These are phyloP conservation scores for Carassius auratus DNA, from an alignment of 2,113 vertebrate genomes.

Conservation along the genomic window DNA sequence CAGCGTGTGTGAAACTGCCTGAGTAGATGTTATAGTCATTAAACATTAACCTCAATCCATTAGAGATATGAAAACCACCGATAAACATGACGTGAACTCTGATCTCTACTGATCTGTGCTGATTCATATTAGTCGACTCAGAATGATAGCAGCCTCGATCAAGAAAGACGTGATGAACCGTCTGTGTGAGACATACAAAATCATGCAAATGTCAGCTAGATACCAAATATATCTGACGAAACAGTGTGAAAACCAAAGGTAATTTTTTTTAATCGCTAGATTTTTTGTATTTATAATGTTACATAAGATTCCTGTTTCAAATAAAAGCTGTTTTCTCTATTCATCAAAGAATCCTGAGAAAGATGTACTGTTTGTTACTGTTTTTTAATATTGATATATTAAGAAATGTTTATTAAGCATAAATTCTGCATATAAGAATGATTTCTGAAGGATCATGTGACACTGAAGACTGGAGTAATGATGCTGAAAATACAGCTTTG, in stretches of 20 bases:
- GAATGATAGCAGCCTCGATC: not conserved
- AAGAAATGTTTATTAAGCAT: not conserved
- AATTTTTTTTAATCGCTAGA: too few species aligned
- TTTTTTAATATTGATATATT: not conserved
- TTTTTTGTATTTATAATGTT: not conserved
- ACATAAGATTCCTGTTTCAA: not conserved
- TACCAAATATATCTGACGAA: not conserved
- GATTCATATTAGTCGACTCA: not conserved
- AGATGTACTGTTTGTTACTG: not conserved
- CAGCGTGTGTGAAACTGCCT: not conserved
- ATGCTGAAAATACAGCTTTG: too few species aligned
- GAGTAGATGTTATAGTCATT: constrained; percentile 44
- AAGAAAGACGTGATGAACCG: not conserved
- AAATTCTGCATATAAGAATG: not conserved
- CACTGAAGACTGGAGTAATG: too few species aligned
- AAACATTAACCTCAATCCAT: constrained; percentile 49
- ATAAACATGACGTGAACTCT: not conserved
- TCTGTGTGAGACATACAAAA: too few species aligned
- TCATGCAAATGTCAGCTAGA: too few species aligned
- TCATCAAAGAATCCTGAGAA: not conserved
- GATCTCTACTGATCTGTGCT: not conserved
- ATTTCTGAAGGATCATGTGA: too few species aligned
- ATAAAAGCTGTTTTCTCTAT: not conserved
- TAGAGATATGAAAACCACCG: not conserved
- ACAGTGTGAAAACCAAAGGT: not conserved